Evolutionary conservation across 1,140 invertebrate species (phyloP), one percentile per base, ranked within the genome.

Genomic region (Thaumatotibia leucotreta): DNA sequence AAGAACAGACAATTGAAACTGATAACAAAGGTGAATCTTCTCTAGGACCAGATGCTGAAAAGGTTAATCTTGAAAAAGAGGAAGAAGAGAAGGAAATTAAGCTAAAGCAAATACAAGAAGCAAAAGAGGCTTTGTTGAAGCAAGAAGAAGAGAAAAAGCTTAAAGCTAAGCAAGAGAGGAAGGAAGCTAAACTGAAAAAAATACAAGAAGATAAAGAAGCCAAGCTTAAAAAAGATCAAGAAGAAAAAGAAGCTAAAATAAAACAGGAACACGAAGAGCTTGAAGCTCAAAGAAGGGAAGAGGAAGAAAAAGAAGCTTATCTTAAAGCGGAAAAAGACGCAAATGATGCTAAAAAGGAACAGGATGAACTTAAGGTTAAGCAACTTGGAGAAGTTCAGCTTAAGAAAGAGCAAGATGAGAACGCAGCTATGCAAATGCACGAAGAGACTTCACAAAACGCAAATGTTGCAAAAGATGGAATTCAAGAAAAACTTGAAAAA

Each of bases 291-390:
- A 50, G 22, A 23, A 22, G 10, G 22, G 22, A 23, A 9, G n/a
- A 50, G 10, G 49, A 50, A 22, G n/a, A 14, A 11, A 33, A 33
- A 2, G 32, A 33, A 33, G 35, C 35, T 14, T 14, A 23, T 1
- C 17, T 22, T 23, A 24, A 31, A 39, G 63, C 31, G 27, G 67
- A 69, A 50, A 54, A 61, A 61, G 14, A 27, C 5, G 14, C 62
- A 52, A 33, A 61, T 3, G 32, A 66, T 32, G n/a, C 35, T 22
- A 17, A 27, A 61, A 11, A 33, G 58, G 32, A 24, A 58, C 24
- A 33, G 52, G 32, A 33, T 10, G 11, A 54, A 27, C 1, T 24
- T 1, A 23, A 54, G 2, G 23, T 5, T 50, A 11, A 23, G 10
- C 8, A 24, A 22, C 11, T 9, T 3, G n/a, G 5, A 17, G n/a